A percentile compares a stretch with the other conserved stretches of the same genome.
Conservation (phyloP, 2,797 vertebrate genomes). For the Argentina silus region DNA sequence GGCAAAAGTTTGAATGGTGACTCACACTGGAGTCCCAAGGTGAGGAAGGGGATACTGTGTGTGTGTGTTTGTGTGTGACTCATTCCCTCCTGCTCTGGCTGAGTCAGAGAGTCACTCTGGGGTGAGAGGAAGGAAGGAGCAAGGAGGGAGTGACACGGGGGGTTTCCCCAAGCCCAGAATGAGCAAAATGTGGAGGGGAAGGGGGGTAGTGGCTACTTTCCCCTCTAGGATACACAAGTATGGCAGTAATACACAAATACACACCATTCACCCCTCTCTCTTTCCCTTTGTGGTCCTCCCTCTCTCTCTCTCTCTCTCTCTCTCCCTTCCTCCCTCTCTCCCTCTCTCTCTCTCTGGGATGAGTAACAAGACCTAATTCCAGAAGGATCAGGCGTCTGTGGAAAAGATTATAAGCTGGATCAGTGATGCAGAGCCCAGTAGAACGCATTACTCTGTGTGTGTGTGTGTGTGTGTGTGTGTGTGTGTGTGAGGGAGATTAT, state of each 20-base stretch:
- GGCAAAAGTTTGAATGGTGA: constrained; percentile 49
- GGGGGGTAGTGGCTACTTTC: constrained; percentile 17
- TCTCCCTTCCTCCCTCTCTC: neutral
- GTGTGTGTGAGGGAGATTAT: neutral
- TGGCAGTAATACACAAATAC: neutral
- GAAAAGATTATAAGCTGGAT: constrained; percentile 6
- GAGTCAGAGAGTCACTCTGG: constrained; percentile 45
- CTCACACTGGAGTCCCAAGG: constrained; percentile 37
- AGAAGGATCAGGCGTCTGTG: constrained; percentile 5
- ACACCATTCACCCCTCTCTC: neutral
- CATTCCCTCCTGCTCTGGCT: constrained; percentile 23
- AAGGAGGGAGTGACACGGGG: constrained; percentile 6
- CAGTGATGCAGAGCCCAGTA: constrained; percentile 2
- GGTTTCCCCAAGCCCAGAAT: constrained; percentile 46
- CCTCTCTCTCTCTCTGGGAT: constrained; percentile 6
- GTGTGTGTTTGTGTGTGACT: constrained; percentile 3
- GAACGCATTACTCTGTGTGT: neutral
- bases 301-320: neutral
- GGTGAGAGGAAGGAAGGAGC: constrained; percentile 6
- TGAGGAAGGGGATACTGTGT: neutral
- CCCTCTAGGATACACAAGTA: neutral
- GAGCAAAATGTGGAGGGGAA: constrained; percentile 18
- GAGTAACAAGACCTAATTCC: constrained; percentile 10
- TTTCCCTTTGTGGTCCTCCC: neutral
- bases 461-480: neutral